Conservation (phyloP, 1,140 invertebrate species). For the Calephelis virginiensis region DNA sequence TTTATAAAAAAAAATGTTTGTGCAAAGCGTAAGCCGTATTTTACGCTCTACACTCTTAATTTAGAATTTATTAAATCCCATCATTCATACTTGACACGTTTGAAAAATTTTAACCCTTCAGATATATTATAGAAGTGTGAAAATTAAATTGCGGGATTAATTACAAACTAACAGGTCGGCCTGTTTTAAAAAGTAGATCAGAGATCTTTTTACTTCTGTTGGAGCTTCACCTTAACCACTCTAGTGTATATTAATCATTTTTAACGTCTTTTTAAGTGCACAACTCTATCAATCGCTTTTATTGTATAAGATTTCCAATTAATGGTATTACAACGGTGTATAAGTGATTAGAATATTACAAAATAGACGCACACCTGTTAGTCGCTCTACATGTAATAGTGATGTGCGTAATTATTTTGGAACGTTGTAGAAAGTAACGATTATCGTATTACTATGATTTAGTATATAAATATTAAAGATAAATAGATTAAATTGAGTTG, state of each 20-base stretch:
- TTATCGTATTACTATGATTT: no score
- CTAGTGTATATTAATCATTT: not conserved
- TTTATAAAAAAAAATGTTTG: no score
- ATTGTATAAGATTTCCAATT: not conserved
- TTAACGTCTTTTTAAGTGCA: slow-evolving; percentile 14
- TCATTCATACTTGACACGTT: not conserved
- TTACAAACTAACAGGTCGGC: not conserved
- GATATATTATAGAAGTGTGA: not conserved
- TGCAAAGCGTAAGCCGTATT: no score
- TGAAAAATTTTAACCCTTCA: not conserved
- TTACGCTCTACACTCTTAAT: not conserved
- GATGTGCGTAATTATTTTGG: not conserved
- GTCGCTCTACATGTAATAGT: not conserved
- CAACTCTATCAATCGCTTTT: slow-evolving; percentile 2
- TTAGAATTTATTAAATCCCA: not conserved
- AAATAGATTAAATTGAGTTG: no score
- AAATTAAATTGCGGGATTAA: slow-evolving; percentile 11
- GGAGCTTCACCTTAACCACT: not conserved
- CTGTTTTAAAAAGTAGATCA: not conserved
- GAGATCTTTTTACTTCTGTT: slow-evolving; percentile 6
- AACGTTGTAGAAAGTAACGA: no score
- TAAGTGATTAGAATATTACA: not conserved
- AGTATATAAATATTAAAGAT: no score
- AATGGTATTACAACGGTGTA: not conserved
- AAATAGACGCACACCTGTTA: not conserved